Evolutionary conservation across 2,113 vertebrate species (phyloP).

Genomic region (Otus sunia): DNA sequence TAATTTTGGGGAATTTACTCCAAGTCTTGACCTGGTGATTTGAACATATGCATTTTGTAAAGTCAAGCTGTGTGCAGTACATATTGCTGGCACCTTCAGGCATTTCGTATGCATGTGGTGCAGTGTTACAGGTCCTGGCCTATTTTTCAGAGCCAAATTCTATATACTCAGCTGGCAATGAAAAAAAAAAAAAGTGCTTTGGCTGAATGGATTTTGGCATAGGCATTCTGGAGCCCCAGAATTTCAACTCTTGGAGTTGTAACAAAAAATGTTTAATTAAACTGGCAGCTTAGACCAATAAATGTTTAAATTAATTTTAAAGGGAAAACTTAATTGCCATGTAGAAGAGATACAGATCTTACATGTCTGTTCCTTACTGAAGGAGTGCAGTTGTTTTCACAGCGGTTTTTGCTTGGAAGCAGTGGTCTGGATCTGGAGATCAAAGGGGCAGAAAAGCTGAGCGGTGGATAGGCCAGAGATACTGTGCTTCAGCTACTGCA

Average conservation of each 20-base stretch:
- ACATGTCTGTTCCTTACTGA: not conserved
- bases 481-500: not conserved
- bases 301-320: constrained; percentile 47
- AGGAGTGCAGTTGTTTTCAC: not conserved
- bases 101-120: constrained; percentile 13
- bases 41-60: constrained; percentile 14
- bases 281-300: constrained; percentile 19
- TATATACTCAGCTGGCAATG: constrained; percentile 59
- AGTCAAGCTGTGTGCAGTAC: constrained; percentile 38
- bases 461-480: not conserved
- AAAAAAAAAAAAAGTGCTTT: constrained; percentile 52
- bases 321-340: not conserved
- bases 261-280: constrained; percentile 53
- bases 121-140: constrained; percentile 35
- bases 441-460: not conserved
- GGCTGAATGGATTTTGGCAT: constrained; percentile 48
- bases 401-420: not conserved
- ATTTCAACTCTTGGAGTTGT: constrained; percentile 14
- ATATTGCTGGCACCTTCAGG: constrained; percentile 55
- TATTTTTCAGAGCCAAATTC: constrained; percentile 60
- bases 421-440: not conserved
- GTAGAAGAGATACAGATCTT: not conserved
- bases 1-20: constrained; percentile 3
- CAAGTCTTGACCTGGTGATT: constrained; percentile 31
- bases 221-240: not conserved